These are phyloP conservation scores for Andrena cerasifolii DNA, from an alignment of 1,140 invertebrate species.

Conservation along the genomic window DNA sequence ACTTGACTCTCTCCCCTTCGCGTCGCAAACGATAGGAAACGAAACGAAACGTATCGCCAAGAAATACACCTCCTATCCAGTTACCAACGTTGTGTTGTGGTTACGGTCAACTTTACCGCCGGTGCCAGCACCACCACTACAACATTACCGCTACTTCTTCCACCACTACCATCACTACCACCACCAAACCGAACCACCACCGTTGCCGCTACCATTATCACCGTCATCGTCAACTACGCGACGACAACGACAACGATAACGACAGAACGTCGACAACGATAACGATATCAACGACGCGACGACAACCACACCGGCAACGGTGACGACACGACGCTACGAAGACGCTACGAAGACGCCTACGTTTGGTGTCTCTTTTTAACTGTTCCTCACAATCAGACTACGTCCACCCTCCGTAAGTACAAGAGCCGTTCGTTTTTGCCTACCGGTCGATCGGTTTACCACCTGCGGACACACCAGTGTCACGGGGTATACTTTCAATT, in stretches of 20 bases:
- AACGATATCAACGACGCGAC: slow-evolving; percentile 5
- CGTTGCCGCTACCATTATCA: neutral
- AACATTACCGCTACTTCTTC: neutral
- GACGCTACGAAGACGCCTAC: slow-evolving; percentile 19
- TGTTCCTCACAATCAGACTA: slow-evolving; percentile 43
- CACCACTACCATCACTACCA: neutral
- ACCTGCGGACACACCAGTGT: slow-evolving; percentile 32
- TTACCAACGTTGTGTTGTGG: slow-evolving; percentile 1
- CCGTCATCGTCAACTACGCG: slow-evolving; percentile 10
- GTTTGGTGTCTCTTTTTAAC: slow-evolving; percentile 43
- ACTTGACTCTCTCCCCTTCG: slow-evolving; percentile 5
- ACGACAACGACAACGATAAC: slow-evolving; percentile 12
- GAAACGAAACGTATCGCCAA: neutral
- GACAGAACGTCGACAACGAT: slow-evolving; percentile 3
- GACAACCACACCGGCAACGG: slow-evolving; percentile 5
- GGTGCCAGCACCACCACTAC: slow-evolving; percentile 1
- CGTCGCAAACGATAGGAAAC: neutral
- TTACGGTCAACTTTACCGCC: slow-evolving; percentile 16
- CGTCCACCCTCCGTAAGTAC: slow-evolving; percentile 51
- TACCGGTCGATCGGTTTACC: slow-evolving; percentile 3
- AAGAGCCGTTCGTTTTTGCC: slow-evolving; percentile 27
- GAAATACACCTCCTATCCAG: neutral
- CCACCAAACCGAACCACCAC: slow-evolving; percentile 1
- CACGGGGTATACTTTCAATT: slow-evolving; percentile 26
- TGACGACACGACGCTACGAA: neutral